Evolutionary conservation across 2,797 vertebrate genomes (phyloP).

Genomic region (Anabas testudineus): DNA sequence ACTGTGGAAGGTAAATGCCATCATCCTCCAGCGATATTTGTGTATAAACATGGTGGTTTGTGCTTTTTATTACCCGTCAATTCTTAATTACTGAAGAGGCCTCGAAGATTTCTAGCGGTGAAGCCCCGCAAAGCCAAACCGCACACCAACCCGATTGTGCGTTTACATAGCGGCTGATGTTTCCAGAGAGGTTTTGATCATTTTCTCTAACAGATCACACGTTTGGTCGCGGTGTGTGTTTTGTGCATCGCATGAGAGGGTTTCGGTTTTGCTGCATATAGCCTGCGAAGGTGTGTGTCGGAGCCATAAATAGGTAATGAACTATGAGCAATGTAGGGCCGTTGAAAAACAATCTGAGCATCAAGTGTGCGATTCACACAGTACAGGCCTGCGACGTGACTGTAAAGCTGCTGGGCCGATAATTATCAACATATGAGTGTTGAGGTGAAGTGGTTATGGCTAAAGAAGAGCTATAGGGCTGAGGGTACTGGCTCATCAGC

Average conservation of each 20-base stretch:
- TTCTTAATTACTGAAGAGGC: slow-evolving; percentile 76
- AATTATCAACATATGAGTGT: slow-evolving; percentile 39
- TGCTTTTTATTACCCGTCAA: slow-evolving; percentile 31
- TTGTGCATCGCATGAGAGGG: slow-evolving; percentile 33
- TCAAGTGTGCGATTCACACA: slow-evolving; percentile 60
- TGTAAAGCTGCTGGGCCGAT: slow-evolving; percentile 41
- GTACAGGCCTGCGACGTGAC: slow-evolving; percentile 52
- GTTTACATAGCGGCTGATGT: slow-evolving; percentile 25
- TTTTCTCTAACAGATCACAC: slow-evolving; percentile 19
- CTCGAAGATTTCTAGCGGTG: slow-evolving; percentile 71
- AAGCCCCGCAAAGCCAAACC: slow-evolving; percentile 54
- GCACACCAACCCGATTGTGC: slow-evolving; percentile 31
- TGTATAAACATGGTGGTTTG: slow-evolving; percentile 40
- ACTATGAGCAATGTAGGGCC: slow-evolving; percentile 64
- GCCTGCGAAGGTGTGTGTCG: slow-evolving; percentile 75
- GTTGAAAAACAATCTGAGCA: slow-evolving; percentile 70
- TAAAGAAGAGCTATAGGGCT: slow-evolving; percentile 32
- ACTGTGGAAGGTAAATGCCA: slow-evolving; percentile 97
- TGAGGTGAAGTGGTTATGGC: slow-evolving; percentile 39
- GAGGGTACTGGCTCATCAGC: slow-evolving; percentile 28
- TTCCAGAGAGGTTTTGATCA: slow-evolving; percentile 18
- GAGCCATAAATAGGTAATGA: slow-evolving; percentile 79
- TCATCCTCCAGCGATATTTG: slow-evolving; percentile 48
- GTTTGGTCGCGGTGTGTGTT: slow-evolving; percentile 20
- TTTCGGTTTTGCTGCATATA: slow-evolving; percentile 76